A percentile compares a stretch with the other conserved stretches of the same genome.
phyloP scores from a whole-genome alignment of 1,140 invertebrate genomes.

The Magallana gigas region DNA sequence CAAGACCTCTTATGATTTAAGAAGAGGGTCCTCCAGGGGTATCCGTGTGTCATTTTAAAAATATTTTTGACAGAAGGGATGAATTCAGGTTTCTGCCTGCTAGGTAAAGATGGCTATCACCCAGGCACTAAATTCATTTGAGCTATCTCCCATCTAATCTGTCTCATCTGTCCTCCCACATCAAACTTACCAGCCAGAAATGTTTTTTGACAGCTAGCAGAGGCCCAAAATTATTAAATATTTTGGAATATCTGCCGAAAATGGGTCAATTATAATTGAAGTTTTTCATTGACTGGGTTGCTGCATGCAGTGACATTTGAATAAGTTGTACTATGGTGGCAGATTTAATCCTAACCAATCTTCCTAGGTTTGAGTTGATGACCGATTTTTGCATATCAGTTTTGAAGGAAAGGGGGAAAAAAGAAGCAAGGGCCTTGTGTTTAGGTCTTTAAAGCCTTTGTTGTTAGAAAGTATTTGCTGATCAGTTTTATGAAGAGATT shows the following conservation, averaged over 20 bases:
- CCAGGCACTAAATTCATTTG: not conserved
- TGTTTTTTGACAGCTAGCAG: not conserved
- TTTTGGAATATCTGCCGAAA: not conserved
- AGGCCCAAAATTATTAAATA: not conserved
- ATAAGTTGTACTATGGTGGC: not conserved
- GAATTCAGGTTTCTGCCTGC: not conserved
- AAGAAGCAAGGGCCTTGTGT: not conserved
- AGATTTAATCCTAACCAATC: conserved; percentile 13
- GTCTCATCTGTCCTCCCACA: not conserved
- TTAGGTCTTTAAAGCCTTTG: conserved; percentile 4
- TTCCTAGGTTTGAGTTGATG: not conserved
- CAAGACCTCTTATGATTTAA: not conserved
- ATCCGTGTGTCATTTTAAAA: not conserved
- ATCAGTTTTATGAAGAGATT: conserved; percentile 20
- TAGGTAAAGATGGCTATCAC: conserved; percentile 24
- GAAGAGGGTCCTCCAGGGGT: not conserved
- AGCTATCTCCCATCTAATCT: not conserved
- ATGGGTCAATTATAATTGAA: not conserved
- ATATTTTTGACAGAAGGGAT: not conserved
- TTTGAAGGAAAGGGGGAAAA: not conserved
- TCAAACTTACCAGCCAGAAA: not conserved
- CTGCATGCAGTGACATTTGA: not conserved
- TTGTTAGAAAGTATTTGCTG: conserved; percentile 12
- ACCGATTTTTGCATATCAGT: not conserved
- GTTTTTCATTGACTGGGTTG: not conserved